Conservation (phyloP, 2,797 vertebrate species). For the Falco naumanni region DNA sequence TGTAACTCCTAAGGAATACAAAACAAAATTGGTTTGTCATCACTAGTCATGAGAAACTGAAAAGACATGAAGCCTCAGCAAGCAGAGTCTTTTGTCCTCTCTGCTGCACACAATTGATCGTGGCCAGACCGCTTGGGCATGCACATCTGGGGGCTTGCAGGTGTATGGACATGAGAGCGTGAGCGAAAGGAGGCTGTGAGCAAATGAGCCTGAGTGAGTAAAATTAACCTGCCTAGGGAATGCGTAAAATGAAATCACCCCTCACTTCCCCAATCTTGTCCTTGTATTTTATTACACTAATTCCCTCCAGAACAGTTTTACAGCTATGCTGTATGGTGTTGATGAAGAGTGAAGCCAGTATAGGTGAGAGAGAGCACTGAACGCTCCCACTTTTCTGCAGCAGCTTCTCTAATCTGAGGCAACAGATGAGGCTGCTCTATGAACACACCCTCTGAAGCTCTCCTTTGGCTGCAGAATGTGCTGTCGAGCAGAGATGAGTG, state of each 20-base stretch:
- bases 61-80: not conserved
- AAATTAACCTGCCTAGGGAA: not conserved
- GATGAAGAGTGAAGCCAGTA: not conserved
- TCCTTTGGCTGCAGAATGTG: not conserved
- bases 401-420: not conserved
- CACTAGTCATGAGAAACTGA: not conserved
- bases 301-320: not conserved
- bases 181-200: not conserved
- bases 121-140: not conserved
- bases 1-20: not conserved
- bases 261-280: not conserved
- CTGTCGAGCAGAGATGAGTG: not conserved
- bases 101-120: not conserved
- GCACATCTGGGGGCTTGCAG: not conserved
- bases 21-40: not conserved
- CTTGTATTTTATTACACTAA: not conserved
- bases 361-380: not conserved
- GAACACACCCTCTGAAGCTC: not conserved
- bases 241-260: not conserved
- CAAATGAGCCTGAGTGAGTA: not conserved
- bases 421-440: not conserved
- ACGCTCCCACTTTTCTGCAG: not conserved
- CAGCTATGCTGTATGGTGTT: not conserved
- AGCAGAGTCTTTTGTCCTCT: not conserved
- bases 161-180: rapidly evolving